These are phyloP conservation scores for Cheilosia scutellata DNA, from an alignment of 2,888 invertebrate genomes.

Conservation along the genomic window DNA sequence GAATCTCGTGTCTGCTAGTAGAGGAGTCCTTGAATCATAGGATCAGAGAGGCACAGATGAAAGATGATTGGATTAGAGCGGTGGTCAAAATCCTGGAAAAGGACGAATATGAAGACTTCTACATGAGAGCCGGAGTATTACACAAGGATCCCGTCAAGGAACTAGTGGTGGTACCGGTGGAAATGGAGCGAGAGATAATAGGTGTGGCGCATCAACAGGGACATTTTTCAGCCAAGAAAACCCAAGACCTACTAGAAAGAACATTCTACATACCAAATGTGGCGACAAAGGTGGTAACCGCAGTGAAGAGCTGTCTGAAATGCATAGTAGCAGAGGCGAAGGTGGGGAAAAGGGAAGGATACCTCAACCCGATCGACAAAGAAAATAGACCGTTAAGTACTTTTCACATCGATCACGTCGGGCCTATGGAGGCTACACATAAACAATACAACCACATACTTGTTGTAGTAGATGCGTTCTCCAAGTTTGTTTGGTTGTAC, in stretches of 20 bases:
- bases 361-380: neutral
- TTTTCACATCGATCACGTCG: conserved; percentile 80
- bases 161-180: conserved; percentile 79
- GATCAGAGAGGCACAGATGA: conserved; percentile 20
- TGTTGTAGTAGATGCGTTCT: conserved; percentile 77
- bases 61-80: conserved; percentile 32
- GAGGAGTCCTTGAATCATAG: conserved; percentile 2
- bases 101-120: conserved; percentile 16
- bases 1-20: too few relatives aligned
- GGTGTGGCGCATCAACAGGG: conserved; percentile 79
- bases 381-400: conserved; percentile 77
- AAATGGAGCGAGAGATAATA: conserved; percentile 79
- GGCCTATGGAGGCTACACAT: conserved; percentile 74
- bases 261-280: too few relatives aligned
- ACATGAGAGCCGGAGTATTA: conserved; percentile 10
- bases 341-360: too few relatives aligned
- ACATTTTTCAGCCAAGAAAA: conserved; percentile 65
- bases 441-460: conserved; percentile 80
- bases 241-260: too few relatives aligned
- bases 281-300: too few relatives aligned
- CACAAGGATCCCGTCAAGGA: conserved; percentile 18
- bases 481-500: too few relatives aligned
- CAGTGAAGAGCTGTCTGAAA: too few relatives aligned
- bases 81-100: conserved; percentile 30
- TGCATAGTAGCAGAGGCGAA: too few relatives aligned